Percentiles rank a stretch among this genome's conserved stretches.
Evolutionary conservation across 2,113 vertebrate genomes (phyloP).

Genomic region (Anser cygnoides): DNA sequence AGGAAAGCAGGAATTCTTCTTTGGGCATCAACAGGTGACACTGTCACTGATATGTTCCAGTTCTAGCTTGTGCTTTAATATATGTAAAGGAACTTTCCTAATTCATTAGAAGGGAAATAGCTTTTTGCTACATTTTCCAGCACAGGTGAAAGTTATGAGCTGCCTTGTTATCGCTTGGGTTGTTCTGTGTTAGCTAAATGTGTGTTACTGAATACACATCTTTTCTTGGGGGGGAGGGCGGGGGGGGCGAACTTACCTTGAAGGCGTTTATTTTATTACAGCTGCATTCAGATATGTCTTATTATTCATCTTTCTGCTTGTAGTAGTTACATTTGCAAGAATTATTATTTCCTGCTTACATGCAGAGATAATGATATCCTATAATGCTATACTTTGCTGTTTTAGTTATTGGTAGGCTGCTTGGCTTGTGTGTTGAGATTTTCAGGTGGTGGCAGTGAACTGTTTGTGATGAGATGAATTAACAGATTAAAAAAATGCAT

Average conservation of each 20-base stretch:
- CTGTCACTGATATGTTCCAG: accelerated
- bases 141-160: neutral
- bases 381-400: neutral
- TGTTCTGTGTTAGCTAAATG: neutral
- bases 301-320: neutral
- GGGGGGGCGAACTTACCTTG: neutral
- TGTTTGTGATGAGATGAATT: neutral
- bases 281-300: neutral
- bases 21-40: neutral
- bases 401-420: neutral
- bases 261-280: neutral
- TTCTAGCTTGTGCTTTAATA: neutral
- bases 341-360: neutral
- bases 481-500: neutral
- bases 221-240: neutral
- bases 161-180: neutral
- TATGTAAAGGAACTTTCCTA: neutral
- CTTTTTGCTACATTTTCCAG: neutral
- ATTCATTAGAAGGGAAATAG: neutral
- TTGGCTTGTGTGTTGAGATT: neutral
- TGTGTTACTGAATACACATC: neutral
- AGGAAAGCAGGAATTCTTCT: neutral
- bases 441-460: neutral
- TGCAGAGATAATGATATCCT: neutral
- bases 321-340: neutral